phyloP scores from a whole-genome alignment of 2,888 invertebrate species.

The Diachrysia chrysitis region DNA sequence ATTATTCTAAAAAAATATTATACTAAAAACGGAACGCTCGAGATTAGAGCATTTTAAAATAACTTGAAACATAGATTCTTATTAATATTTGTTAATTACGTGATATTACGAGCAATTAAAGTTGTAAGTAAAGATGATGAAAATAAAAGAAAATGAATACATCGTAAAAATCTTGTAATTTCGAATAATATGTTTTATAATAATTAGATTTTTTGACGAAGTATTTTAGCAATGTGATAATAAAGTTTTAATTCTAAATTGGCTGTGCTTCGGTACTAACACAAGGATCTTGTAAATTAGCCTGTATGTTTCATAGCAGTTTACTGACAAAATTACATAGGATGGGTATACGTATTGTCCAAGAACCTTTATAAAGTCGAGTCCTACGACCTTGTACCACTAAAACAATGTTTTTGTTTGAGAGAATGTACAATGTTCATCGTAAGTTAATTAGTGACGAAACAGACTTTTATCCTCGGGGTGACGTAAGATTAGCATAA shows the following conservation, averaged over 20 bases:
- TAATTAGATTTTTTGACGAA: not conserved
- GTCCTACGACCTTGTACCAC: not conserved
- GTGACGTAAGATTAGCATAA: conserved; percentile 84
- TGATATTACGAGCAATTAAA: too few species aligned
- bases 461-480: conserved; percentile 77
- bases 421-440: conserved; percentile 66
- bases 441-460: conserved; percentile 74
- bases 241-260: too few species aligned
- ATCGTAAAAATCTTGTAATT: not conserved
- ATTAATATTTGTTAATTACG: too few species aligned
- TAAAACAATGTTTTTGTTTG: conserved; percentile 51
- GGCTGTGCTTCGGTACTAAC: too few species aligned
- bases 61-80: too few species aligned
- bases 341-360: not conserved
- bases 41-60: too few species aligned
- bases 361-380: not conserved
- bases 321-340: not conserved
- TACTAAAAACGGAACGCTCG: too few species aligned
- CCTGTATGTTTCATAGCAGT: not conserved
- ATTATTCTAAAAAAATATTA: not conserved
- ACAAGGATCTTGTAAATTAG: not conserved
- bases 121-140: not conserved
- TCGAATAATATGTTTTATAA: not conserved
- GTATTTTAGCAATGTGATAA: not conserved
- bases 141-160: not conserved